Base-by-base conservation (phyloP, 2,888 invertebrate genomes). In the Hirtodrosophila duncani region DNA sequence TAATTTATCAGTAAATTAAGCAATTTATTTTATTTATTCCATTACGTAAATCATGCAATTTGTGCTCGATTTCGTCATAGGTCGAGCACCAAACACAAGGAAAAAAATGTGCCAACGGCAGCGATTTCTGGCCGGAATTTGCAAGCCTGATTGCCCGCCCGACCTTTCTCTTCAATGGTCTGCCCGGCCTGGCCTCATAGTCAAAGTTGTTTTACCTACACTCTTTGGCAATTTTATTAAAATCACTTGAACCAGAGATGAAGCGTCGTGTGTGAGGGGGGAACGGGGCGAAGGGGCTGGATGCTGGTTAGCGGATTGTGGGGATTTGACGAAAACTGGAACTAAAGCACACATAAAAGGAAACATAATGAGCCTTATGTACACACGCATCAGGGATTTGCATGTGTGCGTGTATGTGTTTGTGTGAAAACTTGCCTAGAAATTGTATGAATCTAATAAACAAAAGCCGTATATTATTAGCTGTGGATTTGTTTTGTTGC, bases 1-100 rank as follows among this genome's bases (percentile, higher is more conserved):
- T 71, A 83, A 84, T 83, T 84, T 83, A 81, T 84, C 81, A 84
- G 83, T 82, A 84, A 83, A 84, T 83, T 83, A 83, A 84, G 83
- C 83, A 83, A 83, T 83, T 83, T 83, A 83, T 84, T 82, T 84
- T 79, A 80, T 81, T 83, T 84, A 80, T 84, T 83, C 83, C 83
- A 81, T 83, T 82, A 81, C 71, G 78, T 81, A 81, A 83, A 84
- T 83, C 82, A 80, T 71, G 80, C 68, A 78, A 69, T 75, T 82
- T 77, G 82, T 65, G 72, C 72, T 77, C 67, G 80, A 75, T 75
- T 75, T 65, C 80, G 77, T 75, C 82, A 79, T 61, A 64, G 67
- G 42, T 27, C 77, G 43, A 50, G 37, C 37, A 29, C 36, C 14
- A 41, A 37, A 29, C 33, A 14, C 24, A 46, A 18, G 27, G 27